Evolutionary conservation across 2,888 invertebrate genomes (phyloP).

Genomic region (Ligdia adustata): DNA sequence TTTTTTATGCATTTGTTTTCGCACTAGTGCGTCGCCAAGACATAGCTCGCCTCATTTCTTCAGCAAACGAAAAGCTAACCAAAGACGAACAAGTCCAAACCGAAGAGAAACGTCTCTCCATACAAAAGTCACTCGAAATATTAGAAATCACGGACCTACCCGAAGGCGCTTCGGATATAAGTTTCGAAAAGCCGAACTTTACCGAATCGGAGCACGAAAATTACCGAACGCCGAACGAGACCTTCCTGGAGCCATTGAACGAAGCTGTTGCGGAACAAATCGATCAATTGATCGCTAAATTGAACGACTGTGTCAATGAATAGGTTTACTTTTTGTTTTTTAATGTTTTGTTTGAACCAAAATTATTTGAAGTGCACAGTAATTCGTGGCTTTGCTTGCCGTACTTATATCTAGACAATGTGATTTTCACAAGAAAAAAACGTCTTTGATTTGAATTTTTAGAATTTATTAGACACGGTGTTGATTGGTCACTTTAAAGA

Average conservation of each 20-base stretch:
- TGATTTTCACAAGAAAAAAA: neutral
- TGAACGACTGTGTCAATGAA: constrained; percentile 61
- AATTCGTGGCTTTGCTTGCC: neutral
- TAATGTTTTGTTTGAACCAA: neutral
- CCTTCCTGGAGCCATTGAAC: constrained; percentile 65
- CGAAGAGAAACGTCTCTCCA: constrained; percentile 44
- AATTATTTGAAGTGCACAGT: neutral
- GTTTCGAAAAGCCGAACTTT: constrained; percentile 65
- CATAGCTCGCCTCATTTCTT: constrained; percentile 30
- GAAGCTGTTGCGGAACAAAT: constrained; percentile 71
- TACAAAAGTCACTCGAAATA: constrained; percentile 66
- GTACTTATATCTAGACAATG: neutral
- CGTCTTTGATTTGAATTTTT: neutral
- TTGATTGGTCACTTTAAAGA: constrained; percentile 23
- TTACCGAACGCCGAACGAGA: constrained; percentile 68
- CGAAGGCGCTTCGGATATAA: constrained; percentile 55
- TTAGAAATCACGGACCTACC: constrained; percentile 60
- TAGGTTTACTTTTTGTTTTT: constrained; percentile 44
- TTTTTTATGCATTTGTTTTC: neutral
- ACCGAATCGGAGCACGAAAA: constrained; percentile 64
- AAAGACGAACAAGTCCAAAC: constrained; percentile 61
- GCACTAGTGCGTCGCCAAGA: constrained; percentile 44
- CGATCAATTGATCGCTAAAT: constrained; percentile 68
- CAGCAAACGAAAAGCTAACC: constrained; percentile 46
- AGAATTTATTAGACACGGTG: constrained; percentile 16